Evolutionary conservation across 2,888 invertebrate genomes (phyloP), one percentile per base, ranked within the genome.

Genomic region (Melanostoma mellinum): DNA sequence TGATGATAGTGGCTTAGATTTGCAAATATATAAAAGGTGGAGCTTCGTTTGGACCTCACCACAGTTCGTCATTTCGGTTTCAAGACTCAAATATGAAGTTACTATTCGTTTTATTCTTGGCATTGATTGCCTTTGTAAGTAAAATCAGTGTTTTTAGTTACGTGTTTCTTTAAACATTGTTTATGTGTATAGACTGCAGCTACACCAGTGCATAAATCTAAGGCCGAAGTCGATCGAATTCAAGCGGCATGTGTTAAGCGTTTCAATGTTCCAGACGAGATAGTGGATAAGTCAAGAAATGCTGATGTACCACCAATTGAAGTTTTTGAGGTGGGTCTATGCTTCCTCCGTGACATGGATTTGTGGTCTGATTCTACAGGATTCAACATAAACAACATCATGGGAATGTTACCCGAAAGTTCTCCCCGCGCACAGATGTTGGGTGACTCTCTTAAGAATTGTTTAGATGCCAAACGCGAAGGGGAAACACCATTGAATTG

Each of bases 401-500:
- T 61, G 61, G 46, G 3, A 46, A 3, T 40, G 20, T 10, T 4
- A n/a, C 35, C 4, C 9, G 0, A 20, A 4, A 46, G 46, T 36
- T 32, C 44, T 6, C 9, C 35, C 3, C 20, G 46, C 4, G 46
- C 6, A 61, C 33, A 4, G 2, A 2, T n/a, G 36, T 20, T 61
- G 2, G 46, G 46, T 6, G 10, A 61, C 20, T 4, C 35, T n/a
- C 8, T 61, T 10, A 5, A 4, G 10, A 44, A 3, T 0, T 61
- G 61, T 3, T 20, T 2, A 5, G 46, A 44, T 46, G 6, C 72
- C 32, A 81, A 73, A 33, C 67, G 35, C 4, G 61, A 77, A 44
- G 61, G 35, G 8, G 36, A 4, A 1, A 4, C 46, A 6, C 1
- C 6, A n/a, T n/a, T n/a, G n/a, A n/a, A n/a, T n/a, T n/a, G n/a